A percentile compares a stretch with the other conserved stretches of the same genome.
phyloP scores from a whole-genome alignment of 2,113 vertebrate species.

The Illadopsis cleaveri region DNA sequence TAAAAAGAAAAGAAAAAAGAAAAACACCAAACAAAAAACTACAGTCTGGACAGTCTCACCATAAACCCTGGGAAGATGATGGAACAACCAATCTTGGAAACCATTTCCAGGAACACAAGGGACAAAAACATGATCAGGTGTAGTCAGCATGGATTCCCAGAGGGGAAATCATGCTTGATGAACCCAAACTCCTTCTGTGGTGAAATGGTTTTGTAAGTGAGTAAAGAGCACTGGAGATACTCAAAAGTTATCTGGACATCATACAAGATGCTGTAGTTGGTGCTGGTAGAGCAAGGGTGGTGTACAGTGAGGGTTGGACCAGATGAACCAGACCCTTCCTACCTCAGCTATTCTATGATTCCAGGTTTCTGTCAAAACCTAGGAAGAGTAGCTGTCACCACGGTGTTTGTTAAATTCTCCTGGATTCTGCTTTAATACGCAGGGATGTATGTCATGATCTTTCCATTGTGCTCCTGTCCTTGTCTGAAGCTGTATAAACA shows the following conservation, averaged over 20 bases:
- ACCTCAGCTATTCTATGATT: not conserved
- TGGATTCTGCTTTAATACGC: not conserved
- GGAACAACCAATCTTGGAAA: not conserved
- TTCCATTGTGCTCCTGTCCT: not conserved
- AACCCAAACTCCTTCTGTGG: not conserved
- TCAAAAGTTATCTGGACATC: not conserved
- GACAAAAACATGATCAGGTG: not conserved
- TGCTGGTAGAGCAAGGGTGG: not conserved
- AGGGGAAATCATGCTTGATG: not conserved
- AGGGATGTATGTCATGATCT: not conserved
- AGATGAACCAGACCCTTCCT: not conserved
- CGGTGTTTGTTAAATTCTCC: not conserved
- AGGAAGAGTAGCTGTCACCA: not conserved
- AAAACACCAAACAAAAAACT: not conserved
- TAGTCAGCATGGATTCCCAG: not conserved
- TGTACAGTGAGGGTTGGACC: not conserved
- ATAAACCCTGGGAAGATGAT: not conserved
- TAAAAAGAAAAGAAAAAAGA: not conserved
- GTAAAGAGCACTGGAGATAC: not conserved
- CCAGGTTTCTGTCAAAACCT: not conserved
- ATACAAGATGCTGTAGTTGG: not conserved
- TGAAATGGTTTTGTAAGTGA: not conserved
- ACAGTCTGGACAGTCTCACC: not conserved
- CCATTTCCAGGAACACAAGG: not conserved
- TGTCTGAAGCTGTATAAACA: not conserved